phyloP scores from a whole-genome alignment of 2,797 vertebrate genomes.

The Limnodromus scolopaceus region DNA sequence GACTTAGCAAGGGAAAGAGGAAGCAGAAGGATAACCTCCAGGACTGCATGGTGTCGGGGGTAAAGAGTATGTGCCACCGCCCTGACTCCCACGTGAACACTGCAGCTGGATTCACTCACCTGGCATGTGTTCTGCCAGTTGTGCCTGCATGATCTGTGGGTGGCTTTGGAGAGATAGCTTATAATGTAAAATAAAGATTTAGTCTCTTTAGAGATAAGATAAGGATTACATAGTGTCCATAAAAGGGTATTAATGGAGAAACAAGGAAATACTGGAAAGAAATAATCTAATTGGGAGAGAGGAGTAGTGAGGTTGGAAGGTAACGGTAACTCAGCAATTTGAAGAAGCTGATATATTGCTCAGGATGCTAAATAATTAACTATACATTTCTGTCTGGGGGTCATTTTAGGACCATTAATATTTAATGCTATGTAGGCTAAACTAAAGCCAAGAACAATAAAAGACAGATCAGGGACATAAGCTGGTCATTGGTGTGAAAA shows the following conservation, averaged over 20 bases:
- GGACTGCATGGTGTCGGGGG: not conserved
- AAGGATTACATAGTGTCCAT: not conserved
- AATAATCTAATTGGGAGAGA: not conserved
- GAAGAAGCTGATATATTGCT: not conserved
- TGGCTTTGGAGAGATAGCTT: not conserved
- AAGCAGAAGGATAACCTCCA: not conserved
- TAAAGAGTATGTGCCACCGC: not conserved
- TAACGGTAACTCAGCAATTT: not conserved
- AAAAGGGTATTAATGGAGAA: not conserved
- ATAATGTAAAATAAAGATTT: not conserved
- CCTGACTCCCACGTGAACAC: not conserved
- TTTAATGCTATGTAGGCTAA: not conserved
- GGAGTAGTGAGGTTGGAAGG: not conserved
- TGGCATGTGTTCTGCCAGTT: not conserved
- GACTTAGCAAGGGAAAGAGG: not conserved
- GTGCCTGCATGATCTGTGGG: not conserved
- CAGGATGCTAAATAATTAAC: conserved; percentile 45
- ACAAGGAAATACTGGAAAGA: not conserved
- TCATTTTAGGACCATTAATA: not conserved
- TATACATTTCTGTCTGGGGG: not conserved
- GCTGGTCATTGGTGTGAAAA: not conserved
- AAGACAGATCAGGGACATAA: not conserved
- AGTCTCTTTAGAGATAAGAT: not conserved
- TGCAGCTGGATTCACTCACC: not conserved
- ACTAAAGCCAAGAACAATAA: not conserved